Percentiles rank a stretch among this genome's conserved stretches.
These are phyloP conservation scores for Megaceryle maxima DNA, from an alignment of 2,113 vertebrate genomes.

Conservation along the genomic window DNA sequence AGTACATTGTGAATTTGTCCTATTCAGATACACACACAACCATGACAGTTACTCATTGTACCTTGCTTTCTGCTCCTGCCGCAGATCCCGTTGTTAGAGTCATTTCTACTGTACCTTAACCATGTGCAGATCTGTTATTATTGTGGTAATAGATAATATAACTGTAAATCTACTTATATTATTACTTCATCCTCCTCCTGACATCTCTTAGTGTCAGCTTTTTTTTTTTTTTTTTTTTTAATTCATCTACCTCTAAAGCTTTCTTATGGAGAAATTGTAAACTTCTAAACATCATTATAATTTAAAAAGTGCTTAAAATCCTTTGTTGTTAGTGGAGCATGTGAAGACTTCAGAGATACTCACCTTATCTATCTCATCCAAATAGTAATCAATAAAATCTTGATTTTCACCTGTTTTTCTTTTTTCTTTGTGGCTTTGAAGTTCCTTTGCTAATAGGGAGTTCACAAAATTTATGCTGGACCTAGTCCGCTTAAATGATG, in stretches of 20 bases:
- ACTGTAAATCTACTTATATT: neutral
- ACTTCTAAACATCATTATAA: neutral
- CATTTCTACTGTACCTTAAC: neutral
- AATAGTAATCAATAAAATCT: conserved; percentile 63
- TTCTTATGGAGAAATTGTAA: neutral
- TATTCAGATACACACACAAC: neutral
- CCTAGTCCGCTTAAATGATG: neutral
- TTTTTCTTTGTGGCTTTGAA: conserved; percentile 17
- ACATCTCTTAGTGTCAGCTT: neutral
- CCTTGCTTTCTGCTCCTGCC: neutral
- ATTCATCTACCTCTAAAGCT: neutral
- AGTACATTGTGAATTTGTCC: neutral
- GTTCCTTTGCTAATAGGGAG: conserved; percentile 2
- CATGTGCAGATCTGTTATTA: neutral
- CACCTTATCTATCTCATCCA: conserved; percentile 64
- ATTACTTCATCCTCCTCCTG: neutral
- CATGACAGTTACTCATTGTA: neutral
- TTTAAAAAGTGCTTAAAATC: neutral
- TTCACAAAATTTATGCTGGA: neutral
- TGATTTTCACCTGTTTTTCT: neutral
- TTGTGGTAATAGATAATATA: neutral
- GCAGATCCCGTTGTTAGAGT: neutral
- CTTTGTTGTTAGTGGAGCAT: neutral
- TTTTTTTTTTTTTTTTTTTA: neutral
- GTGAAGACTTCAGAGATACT: neutral